phyloP scores from a whole-genome alignment of 2,888 invertebrate genomes.

The Lasius platythorax region DNA sequence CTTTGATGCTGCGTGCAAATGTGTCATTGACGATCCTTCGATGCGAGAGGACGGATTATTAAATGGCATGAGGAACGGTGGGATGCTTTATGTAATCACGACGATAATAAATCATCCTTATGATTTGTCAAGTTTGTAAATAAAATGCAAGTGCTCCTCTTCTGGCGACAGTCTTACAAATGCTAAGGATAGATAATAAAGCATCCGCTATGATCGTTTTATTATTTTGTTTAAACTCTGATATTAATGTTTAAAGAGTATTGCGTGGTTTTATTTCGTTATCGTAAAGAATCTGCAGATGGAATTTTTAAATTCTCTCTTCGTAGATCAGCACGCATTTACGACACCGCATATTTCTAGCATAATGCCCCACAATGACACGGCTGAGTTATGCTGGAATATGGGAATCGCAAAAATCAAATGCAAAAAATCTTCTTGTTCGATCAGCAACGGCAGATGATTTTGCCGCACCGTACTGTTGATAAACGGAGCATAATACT shows the following conservation, averaged over 20 bases:
- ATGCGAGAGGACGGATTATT: background rate
- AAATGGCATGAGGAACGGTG: background rate
- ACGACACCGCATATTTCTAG: slow-evolving; percentile 80
- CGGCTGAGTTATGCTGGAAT: slow-evolving; percentile 81
- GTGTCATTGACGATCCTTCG: background rate
- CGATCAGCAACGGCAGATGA: slow-evolving; percentile 55
- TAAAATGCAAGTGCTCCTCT: background rate
- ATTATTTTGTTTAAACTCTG: background rate
- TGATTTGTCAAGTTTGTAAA: background rate
- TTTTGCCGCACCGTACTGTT: slow-evolving; percentile 70
- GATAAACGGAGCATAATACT: slow-evolving; percentile 83
- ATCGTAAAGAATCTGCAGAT: background rate
- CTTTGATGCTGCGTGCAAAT: background rate
- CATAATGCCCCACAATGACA: slow-evolving; percentile 79
- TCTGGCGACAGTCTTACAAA: background rate
- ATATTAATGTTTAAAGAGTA: background rate
- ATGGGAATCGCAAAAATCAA: slow-evolving; percentile 76
- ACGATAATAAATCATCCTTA: background rate
- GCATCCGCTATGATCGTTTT: too few species aligned
- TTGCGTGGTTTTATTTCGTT: background rate
- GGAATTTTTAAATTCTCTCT: background rate
- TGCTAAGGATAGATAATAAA: background rate
- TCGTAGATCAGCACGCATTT: slow-evolving; percentile 47
- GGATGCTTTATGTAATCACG: background rate
- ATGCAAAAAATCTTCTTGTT: background rate